phyloP scores from a whole-genome alignment of 2,888 invertebrate species.

The Dexiosoma caninum region DNA sequence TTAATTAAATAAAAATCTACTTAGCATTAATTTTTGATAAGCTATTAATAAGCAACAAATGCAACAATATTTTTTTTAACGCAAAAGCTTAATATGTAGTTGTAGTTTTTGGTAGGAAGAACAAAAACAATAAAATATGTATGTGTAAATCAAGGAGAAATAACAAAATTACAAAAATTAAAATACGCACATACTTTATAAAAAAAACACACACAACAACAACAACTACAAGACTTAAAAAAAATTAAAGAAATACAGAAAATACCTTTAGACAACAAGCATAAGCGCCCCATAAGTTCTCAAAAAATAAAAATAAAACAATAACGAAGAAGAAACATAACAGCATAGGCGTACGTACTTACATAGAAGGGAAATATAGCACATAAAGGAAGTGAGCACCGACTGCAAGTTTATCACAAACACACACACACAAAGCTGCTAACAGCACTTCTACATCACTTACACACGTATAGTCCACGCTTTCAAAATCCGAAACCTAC shows the following conservation, averaged over 20 bases:
- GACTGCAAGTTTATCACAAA: constrained; percentile 31
- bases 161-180: constrained; percentile 12
- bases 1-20: constrained; percentile 10
- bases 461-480: not conserved
- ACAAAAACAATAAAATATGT: not conserved
- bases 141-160: constrained; percentile 13
- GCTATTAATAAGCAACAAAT: constrained; percentile 23
- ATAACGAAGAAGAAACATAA: constrained; percentile 6
- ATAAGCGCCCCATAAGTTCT: constrained; percentile 7
- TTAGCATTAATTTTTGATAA: not conserved
- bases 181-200: constrained; percentile 9
- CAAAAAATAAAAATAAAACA: constrained; percentile 20
- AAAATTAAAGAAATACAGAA: constrained; percentile 1
- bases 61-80: not conserved
- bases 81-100: constrained; percentile 3
- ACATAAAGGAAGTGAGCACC: constrained; percentile 58
- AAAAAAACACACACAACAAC: constrained; percentile 3
- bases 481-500: not conserved
- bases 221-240: not conserved
- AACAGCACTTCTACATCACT: constrained; percentile 22
- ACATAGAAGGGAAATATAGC: constrained; percentile 52
- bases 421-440: not conserved
- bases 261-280: constrained; percentile 51
- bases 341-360: constrained; percentile 46
- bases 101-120: constrained; percentile 2